Base-by-base conservation (phyloP, 1,140 invertebrate genomes). In the Drosophila willistoni region DNA sequence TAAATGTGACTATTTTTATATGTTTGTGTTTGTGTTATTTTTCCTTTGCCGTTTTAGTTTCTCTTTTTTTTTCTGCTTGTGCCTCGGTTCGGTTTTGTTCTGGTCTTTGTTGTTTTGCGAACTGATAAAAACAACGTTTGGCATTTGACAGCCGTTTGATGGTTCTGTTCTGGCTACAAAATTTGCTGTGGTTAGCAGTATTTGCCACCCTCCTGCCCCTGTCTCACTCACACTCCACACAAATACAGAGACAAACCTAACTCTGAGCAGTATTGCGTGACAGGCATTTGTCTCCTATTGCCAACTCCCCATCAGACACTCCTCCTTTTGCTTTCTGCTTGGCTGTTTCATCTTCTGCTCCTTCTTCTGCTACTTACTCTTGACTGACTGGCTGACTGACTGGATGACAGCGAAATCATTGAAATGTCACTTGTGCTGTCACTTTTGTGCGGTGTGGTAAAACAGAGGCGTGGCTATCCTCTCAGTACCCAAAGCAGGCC, bases 401-500 rank as follows among this genome's bases (percentile, higher is more conserved):
- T 77, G 75, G 71, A 67, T 77, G 76, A 79, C 77, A 79, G 75
- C 75, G 60, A 79, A 79, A 79, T 78, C 76, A 79, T 79, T 79
- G 75, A 79, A 79, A 79, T 79, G 77, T 79, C 75, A 79, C 77
- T 79, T 79, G 75, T 68, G 75, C 76, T 78, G 76, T 78, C 76
- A 78, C 75, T 78, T 78, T 61, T 72, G 57, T 10, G 44, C 64
- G 64, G 41, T 64, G 60, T 22, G 39, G 61, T 51, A 51, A 51
- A 51, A 51, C 2, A 9, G 44, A 22, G 44, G 44, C 44, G 44
- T 51, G 17, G 44, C 44, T 51, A 10, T 12, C 9, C 9, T 3
- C 14, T 17, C 14, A 9, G 7, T 7, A 14, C 3, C 22, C 13
- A 1, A 29, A 29, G 5, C 6, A 7, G 5, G 29, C 29, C 29